These are phyloP conservation scores for Pipistrellus kuhlii DNA, from an alignment of 2,797 vertebrate species.

Conservation along the genomic window DNA sequence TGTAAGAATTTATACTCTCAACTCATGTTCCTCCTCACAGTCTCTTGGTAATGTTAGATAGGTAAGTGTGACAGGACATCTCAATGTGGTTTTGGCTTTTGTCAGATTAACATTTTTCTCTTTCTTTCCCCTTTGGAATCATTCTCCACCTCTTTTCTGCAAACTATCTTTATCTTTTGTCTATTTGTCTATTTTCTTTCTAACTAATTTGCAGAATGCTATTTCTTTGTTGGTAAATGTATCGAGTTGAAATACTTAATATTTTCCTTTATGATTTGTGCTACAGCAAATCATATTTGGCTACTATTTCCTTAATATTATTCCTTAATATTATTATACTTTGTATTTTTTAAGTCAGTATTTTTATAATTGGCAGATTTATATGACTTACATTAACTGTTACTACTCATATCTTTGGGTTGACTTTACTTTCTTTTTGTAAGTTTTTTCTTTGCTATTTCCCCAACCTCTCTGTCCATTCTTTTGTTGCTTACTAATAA, in stretches of 20 bases:
- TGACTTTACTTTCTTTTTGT: not conserved
- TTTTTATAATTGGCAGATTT: slow-evolving; percentile 32
- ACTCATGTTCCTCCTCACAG: not conserved
- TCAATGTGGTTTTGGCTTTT: not conserved
- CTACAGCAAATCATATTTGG: not conserved
- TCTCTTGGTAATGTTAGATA: not conserved
- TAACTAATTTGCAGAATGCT: not conserved
- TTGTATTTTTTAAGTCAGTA: not conserved
- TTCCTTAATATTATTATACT: not conserved
- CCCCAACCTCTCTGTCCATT: not conserved
- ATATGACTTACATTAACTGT: not conserved
- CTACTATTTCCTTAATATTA: not conserved
- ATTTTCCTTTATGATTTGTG: slow-evolving; percentile 44
- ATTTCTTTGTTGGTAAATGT: not conserved
- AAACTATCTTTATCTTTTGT: not conserved
- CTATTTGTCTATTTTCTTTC: not conserved
- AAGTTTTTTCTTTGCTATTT: not conserved
- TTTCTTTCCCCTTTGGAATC: not conserved
- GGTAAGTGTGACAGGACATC: not conserved
- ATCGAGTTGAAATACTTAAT: slow-evolving; percentile 38
- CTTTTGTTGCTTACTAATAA: not conserved
- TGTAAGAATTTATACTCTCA: not conserved
- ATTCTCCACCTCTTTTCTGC: not conserved
- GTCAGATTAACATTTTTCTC: not conserved
- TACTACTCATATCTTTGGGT: not conserved